Conservation (phyloP, 1,140 invertebrate species). For the Tachypleus tridentatus region DNA sequence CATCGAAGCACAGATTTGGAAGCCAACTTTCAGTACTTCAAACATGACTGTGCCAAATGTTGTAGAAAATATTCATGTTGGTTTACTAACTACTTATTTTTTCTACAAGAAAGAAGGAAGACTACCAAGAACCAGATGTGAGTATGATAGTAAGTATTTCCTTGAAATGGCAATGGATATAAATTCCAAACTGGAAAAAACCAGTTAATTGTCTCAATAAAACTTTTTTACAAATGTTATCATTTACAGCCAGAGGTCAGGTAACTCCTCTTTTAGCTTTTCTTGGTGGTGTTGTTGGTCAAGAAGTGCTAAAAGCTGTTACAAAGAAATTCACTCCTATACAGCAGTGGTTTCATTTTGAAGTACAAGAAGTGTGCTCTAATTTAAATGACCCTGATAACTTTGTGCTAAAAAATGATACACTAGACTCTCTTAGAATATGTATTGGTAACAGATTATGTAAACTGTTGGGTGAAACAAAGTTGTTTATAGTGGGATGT, state of each 20-base stretch:
- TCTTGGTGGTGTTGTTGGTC: constrained; percentile 24
- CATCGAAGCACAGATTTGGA: background rate
- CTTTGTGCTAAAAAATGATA: constrained; percentile 26
- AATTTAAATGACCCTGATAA: background rate
- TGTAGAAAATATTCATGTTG: background rate
- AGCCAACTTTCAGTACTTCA: background rate
- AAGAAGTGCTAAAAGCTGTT: constrained; percentile 44
- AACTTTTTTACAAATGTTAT: background rate
- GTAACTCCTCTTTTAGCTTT: background rate
- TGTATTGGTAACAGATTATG: constrained; percentile 31
- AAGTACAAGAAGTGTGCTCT: background rate
- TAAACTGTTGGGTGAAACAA: constrained; percentile 15
- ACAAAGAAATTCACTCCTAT: constrained; percentile 37
- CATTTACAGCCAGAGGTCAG: background rate
- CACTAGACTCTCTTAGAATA: constrained; percentile 32
- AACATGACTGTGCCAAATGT: background rate
- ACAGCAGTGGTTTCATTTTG: constrained; percentile 31
- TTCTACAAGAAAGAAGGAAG: background rate
- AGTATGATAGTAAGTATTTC: background rate
- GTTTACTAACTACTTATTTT: background rate
- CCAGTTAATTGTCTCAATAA: background rate
- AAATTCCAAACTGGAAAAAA: background rate
- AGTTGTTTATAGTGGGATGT: constrained; percentile 22
- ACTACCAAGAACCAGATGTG: background rate
- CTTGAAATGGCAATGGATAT: background rate